phyloP scores from a whole-genome alignment of 2,113 vertebrate species.

The Acanthochromis polyacanthus region DNA sequence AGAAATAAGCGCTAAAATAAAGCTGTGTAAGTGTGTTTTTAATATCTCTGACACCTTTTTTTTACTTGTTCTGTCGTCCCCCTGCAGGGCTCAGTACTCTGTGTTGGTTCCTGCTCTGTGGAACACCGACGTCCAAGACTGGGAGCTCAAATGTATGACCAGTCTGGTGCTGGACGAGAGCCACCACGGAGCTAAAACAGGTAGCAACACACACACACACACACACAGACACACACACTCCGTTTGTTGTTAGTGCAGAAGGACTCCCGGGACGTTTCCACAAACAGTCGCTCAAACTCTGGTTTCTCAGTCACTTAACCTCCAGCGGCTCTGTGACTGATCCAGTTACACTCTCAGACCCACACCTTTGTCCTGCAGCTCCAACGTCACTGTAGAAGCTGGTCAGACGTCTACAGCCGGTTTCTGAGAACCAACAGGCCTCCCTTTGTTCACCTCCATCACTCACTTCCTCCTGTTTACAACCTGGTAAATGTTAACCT shows the following conservation, averaged over 20 bases:
- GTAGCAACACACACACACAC: slow-evolving; percentile 27
- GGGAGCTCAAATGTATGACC: slow-evolving; percentile 84
- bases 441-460: slow-evolving; percentile 24
- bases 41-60: too few species aligned
- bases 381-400: background rate
- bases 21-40: too few species aligned
- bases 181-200: slow-evolving; percentile 36
- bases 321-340: slow-evolving; percentile 33
- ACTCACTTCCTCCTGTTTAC: background rate
- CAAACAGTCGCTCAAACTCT: slow-evolving; percentile 37
- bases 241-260: background rate
- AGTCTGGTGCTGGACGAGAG: slow-evolving; percentile 79
- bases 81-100: slow-evolving; percentile 74
- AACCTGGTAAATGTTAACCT: background rate
- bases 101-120: slow-evolving; percentile 81
- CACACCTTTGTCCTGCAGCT: slow-evolving; percentile 19
- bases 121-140: slow-evolving; percentile 82
- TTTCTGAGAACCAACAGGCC: slow-evolving; percentile 46
- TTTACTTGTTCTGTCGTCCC: background rate
- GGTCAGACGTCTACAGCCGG: slow-evolving; percentile 20
- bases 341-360: slow-evolving; percentile 28
- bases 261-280: slow-evolving; percentile 2
- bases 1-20: too few species aligned
- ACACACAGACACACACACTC: background rate
- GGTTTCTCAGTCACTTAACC: slow-evolving; percentile 60